Conservation (phyloP, 2,888 invertebrate genomes). For the Dryobotodes eremita region DNA sequence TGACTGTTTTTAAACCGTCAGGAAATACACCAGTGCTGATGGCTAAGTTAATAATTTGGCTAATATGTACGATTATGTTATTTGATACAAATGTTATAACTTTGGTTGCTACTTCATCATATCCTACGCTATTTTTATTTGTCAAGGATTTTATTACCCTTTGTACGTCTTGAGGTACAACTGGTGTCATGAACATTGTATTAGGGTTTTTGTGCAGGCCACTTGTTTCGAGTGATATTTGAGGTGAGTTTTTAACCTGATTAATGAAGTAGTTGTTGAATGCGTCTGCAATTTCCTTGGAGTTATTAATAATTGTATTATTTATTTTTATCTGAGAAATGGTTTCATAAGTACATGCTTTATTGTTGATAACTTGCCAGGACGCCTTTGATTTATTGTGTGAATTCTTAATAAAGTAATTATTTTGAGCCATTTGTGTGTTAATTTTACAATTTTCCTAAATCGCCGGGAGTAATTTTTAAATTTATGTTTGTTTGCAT, state of each 20-base stretch:
- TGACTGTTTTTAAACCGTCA: neutral
- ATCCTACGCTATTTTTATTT: slow-evolving; percentile 15
- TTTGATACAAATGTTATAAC: slow-evolving; percentile 7
- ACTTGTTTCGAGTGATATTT: neutral
- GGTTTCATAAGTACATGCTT: neutral
- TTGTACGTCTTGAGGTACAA: neutral
- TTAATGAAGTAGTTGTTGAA: too few species aligned
- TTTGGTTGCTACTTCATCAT: slow-evolving; percentile 22
- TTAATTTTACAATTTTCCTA: too few species aligned
- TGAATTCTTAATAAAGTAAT: too few species aligned
- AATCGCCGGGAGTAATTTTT: too few species aligned
- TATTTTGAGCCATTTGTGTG: too few species aligned
- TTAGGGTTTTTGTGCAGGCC: neutral
- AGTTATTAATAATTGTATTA: neutral
- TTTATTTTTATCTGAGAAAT: neutral
- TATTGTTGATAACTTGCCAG: too few species aligned
- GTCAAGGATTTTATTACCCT: neutral
- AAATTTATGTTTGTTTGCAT: too few species aligned
- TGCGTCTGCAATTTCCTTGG: too few species aligned
- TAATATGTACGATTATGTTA: neutral
- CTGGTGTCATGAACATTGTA: slow-evolving; percentile 7
- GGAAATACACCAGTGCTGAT: slow-evolving; percentile 2
- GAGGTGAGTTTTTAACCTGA: too few species aligned
- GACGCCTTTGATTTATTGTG: too few species aligned
- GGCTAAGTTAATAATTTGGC: slow-evolving; percentile 3